Evolutionary conservation across 2,113 vertebrate genomes (phyloP).

Genomic region (Heterocephalus glaber): DNA sequence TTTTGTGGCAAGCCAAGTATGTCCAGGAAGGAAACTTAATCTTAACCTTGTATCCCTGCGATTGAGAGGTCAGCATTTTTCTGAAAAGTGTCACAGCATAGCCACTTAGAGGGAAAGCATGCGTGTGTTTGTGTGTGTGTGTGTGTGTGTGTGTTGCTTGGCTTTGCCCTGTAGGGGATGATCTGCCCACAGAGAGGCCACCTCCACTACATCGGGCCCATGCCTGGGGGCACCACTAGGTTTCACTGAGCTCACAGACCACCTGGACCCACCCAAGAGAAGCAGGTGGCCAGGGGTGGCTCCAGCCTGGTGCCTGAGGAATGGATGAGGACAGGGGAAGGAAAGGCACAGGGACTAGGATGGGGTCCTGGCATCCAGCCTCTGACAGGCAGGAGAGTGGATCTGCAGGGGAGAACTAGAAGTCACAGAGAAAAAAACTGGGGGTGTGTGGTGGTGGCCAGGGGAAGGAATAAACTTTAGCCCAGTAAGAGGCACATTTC

Average conservation of each 20-base stretch:
- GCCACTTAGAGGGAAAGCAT: neutral
- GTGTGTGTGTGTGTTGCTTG: neutral
- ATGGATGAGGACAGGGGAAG: neutral
- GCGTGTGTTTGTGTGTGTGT: neutral
- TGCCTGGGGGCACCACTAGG: neutral
- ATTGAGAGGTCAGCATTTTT: neutral
- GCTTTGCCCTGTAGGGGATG: neutral
- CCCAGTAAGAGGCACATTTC: neutral
- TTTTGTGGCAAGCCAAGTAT: neutral
- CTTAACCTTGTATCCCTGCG: neutral
- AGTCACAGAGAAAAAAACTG: accelerated
- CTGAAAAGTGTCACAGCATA: neutral
- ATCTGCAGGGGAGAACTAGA: neutral
- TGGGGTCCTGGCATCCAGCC: neutral
- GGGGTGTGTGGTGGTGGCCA: accelerated
- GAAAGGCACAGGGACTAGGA: accelerated
- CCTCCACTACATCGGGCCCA: neutral
- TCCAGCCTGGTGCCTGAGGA: neutral
- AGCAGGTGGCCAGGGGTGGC: neutral
- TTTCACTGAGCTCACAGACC: no score
- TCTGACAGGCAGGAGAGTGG: neutral
- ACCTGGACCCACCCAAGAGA: neutral
- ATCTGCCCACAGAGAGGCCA: neutral
- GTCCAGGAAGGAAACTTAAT: neutral
- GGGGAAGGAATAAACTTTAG: neutral